These are phyloP conservation scores for Sapayoa aenigma DNA, from an alignment of 2,113 vertebrate genomes.

Conservation along the genomic window DNA sequence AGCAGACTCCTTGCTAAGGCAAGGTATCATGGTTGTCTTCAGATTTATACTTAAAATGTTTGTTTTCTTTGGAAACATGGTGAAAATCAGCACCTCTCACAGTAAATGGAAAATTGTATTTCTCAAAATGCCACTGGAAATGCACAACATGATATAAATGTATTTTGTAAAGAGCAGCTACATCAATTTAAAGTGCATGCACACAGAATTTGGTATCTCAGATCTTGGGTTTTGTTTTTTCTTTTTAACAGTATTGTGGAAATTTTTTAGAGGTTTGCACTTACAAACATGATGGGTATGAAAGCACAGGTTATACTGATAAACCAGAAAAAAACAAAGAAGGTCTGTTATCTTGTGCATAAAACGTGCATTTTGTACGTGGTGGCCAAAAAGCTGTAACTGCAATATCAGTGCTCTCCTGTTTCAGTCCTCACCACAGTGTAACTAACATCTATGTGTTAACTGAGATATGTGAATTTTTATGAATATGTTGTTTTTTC, in stretches of 20 bases:
- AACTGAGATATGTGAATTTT: neutral
- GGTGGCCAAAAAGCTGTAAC: neutral
- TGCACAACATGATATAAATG: constrained; percentile 35
- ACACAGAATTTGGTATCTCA: neutral
- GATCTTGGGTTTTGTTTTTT: neutral
- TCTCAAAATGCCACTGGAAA: constrained; percentile 55
- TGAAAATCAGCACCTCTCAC: constrained; percentile 45
- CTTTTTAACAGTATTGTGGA: constrained; percentile 6
- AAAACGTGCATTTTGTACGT: neutral
- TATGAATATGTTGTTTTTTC: neutral
- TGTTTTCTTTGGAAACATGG: constrained; percentile 48
- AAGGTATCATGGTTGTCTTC: constrained; percentile 43
- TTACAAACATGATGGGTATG: neutral
- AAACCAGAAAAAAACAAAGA: neutral
- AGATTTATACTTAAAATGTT: constrained; percentile 51
- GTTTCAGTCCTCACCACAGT: neutral
- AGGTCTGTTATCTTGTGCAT: neutral
- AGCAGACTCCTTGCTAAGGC: constrained; percentile 30
- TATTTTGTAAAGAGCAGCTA: constrained; percentile 48
- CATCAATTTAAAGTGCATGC: constrained; percentile 34
- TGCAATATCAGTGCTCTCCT: neutral
- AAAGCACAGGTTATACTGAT: neutral
- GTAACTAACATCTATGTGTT: neutral
- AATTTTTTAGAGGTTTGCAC: constrained; percentile 6
- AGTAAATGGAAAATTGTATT: constrained; percentile 54